phyloP scores from a whole-genome alignment of 2,888 invertebrate species.

The Cistogaster globosa region DNA sequence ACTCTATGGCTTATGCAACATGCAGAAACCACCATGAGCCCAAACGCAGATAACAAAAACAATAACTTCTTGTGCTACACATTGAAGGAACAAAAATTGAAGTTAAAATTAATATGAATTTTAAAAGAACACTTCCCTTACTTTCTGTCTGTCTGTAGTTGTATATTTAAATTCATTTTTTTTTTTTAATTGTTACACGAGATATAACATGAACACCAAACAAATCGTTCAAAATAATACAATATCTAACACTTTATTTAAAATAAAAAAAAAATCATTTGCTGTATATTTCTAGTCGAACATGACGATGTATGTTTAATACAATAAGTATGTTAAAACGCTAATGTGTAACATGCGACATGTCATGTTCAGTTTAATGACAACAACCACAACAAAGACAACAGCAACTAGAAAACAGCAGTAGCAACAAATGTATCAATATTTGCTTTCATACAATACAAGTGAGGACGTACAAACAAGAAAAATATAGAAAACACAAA shows the following conservation, averaged over 20 bases:
- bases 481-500: not conserved
- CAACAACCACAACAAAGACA: conserved; percentile 56
- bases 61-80: too few species aligned
- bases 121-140: not conserved
- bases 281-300: not conserved
- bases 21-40: too few species aligned
- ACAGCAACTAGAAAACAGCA: conserved; percentile 27
- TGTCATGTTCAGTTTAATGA: conserved; percentile 70
- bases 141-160: not conserved
- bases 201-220: conserved; percentile 42
- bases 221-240: conserved; percentile 45
- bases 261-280: not conserved
- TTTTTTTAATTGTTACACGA: conserved; percentile 59
- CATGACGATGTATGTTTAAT: conserved; percentile 13
- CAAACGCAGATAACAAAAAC: too few species aligned
- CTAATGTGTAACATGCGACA: conserved; percentile 71
- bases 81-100: too few species aligned
- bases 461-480: conserved; percentile 4
- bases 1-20: too few species aligned
- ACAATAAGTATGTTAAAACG: conserved; percentile 59
- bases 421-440: conserved; percentile 21
- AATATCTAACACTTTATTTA: not conserved
- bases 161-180: not conserved
- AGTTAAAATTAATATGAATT: too few species aligned
- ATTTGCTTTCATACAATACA: not conserved